Evolutionary conservation across 2,113 vertebrate genomes (phyloP), one percentile per base, ranked within the genome.

Genomic region (Perca flavescens): DNA sequence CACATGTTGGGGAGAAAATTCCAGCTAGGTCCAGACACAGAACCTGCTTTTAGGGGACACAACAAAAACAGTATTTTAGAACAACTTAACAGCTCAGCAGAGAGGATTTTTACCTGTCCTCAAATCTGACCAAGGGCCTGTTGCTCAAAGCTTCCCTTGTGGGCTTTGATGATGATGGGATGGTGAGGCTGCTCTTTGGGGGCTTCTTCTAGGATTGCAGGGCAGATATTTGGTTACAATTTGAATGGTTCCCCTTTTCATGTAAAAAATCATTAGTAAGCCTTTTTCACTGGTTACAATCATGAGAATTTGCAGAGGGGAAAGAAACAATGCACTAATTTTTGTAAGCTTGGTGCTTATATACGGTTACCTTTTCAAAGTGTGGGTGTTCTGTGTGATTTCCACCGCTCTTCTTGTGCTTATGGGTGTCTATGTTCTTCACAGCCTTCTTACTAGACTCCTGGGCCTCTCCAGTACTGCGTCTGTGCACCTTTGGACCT

Each of bases 91-190:
- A 54, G 40, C 2, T 6, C 16, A 1, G 2, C 46, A 10, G 19
- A 28, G 21, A 31, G 6, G 17, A 25, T 17, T n/a, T 94, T 93
- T 93, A 99, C 98, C 93, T 95, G 85, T 96, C 88, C 14, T 95
- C 96, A 57, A 90, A 83, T 78, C 91, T 95, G 63, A 94, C 88
- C 66, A 93, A 89, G 70, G 96, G 96, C 92, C 96, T 96, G 71
- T 81, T 93, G 84, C 93, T 92, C 73, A 91, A 90, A 69, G 93
- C 86, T 74, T 92, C 91, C 83, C 91, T 94, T 79, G 94, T 88
- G 90, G 95, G 92, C 94, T 95, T 92, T 88, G 94, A 93, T 89
- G 96, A 93, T 79, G 95, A 94, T 69, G 94, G 91, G 80, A 95
- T 92, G 49, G 82, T 64, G 16, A 86, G 54, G 74, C 77, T 88